These are phyloP conservation scores for Allygus modestus DNA, from an alignment of 2,888 invertebrate species.

Conservation along the genomic window DNA sequence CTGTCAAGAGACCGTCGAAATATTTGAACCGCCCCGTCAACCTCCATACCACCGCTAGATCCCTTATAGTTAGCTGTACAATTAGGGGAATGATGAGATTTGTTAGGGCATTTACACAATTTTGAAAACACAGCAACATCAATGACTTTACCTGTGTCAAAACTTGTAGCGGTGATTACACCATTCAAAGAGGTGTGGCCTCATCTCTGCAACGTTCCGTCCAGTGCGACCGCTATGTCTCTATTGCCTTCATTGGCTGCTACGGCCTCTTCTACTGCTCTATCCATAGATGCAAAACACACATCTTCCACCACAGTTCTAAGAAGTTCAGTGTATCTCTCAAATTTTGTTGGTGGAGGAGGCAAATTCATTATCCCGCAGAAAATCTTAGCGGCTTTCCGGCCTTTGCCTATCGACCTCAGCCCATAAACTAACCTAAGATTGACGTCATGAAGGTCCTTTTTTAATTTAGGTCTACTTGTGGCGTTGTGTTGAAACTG, in stretches of 20 bases:
- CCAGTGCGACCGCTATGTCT: conserved; percentile 56
- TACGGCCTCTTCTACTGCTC: conserved; percentile 63
- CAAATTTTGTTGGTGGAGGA: conserved; percentile 41
- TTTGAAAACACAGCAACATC: conserved; percentile 60
- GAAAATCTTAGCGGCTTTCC: conserved; percentile 44
- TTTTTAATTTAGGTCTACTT: conserved; percentile 32
- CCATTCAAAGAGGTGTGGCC: conserved; percentile 63
- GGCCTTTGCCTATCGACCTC: conserved; percentile 52
- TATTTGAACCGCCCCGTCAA: conserved; percentile 64
- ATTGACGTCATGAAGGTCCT: conserved; percentile 51
- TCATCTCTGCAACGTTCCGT: conserved; percentile 65
- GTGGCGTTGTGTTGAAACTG: conserved; percentile 1
- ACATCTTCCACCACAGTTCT: conserved; percentile 12
- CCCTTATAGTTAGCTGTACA: conserved; percentile 57
- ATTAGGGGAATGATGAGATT: neutral
- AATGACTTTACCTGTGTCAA: conserved; percentile 62
- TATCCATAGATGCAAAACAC: conserved; percentile 50
- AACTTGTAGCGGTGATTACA: conserved; percentile 60
- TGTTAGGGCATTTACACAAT: conserved; percentile 55
- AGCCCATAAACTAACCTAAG: conserved; percentile 60
- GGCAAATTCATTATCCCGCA: conserved; percentile 62
- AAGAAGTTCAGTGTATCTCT: conserved; percentile 7
- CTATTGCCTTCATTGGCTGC: conserved; percentile 40
- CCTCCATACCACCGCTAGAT: conserved; percentile 67
- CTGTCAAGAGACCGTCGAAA: conserved; percentile 61